Conservation (phyloP, 2,113 vertebrate species). For the Thunnus maccoyii region DNA sequence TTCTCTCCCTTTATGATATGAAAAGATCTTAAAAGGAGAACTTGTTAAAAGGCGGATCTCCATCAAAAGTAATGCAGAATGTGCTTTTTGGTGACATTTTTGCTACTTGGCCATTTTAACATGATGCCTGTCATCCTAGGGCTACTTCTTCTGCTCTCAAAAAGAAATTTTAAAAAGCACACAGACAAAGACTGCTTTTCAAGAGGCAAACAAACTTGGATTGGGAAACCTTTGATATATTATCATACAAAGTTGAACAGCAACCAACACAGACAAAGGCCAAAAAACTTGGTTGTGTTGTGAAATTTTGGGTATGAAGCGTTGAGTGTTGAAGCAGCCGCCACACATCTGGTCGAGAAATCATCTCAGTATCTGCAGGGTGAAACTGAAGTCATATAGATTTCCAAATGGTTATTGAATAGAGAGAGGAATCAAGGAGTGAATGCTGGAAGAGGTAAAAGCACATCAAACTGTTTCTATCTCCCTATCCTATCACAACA, state of each 20-base stretch:
- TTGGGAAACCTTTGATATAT: conserved; percentile 79
- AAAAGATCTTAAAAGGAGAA: conserved; percentile 76
- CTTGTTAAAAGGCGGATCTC: conserved; percentile 80
- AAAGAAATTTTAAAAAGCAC: conserved; percentile 71
- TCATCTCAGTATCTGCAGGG: conserved; percentile 33
- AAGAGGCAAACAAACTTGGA: conserved; percentile 77
- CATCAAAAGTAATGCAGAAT: conserved; percentile 76
- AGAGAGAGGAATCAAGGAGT: conserved; percentile 17
- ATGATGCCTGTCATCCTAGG: conserved; percentile 73
- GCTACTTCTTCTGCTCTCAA: conserved; percentile 62
- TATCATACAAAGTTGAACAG: conserved; percentile 73
- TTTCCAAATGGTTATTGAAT: conserved; percentile 40
- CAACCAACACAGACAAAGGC: conserved; percentile 46
- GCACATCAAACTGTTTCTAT: conserved; percentile 32
- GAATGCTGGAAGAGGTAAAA: conserved; percentile 21
- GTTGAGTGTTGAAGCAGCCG: conserved; percentile 43
- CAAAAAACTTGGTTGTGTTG: conserved; percentile 39
- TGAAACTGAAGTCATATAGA: conserved; percentile 45
- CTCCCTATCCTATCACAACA: conserved; percentile 6
- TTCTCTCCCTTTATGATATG: conserved; percentile 70
- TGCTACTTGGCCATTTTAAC: conserved; percentile 80
- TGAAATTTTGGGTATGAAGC: conserved; percentile 57
- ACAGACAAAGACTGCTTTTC: conserved; percentile 69
- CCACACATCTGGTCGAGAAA: conserved; percentile 58
- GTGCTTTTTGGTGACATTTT: conserved; percentile 76